Evolutionary conservation across 1,140 invertebrate species (phyloP).

Genomic region (Drosophila arawakana): DNA sequence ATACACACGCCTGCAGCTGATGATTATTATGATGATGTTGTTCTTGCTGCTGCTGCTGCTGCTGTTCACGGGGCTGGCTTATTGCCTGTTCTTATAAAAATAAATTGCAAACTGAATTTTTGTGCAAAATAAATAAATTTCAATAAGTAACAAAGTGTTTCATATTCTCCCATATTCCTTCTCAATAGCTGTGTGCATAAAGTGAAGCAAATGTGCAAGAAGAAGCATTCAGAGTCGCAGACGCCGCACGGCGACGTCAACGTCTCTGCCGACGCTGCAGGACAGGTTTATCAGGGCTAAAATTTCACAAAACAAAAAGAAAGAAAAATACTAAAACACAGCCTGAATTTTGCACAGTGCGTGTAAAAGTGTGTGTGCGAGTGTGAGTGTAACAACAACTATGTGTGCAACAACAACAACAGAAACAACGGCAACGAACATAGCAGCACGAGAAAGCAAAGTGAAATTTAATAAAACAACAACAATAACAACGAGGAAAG

Average conservation of each 20-base stretch:
- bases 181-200: conserved; percentile 24
- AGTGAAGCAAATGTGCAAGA: conserved; percentile 47
- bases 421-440: conserved; percentile 17
- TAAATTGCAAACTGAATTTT: conserved; percentile 39
- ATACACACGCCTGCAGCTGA: conserved; percentile 31
- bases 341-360: conserved; percentile 28
- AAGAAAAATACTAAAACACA: conserved; percentile 22
- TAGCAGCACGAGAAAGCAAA: conserved; percentile 73
- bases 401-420: conserved; percentile 39
- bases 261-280: conserved; percentile 26
- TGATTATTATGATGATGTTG: conserved; percentile 24
- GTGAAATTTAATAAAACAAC: conserved; percentile 74
- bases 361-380: conserved; percentile 16
- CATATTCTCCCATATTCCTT: neutral
- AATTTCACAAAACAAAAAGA: conserved; percentile 32
- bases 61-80: conserved; percentile 10
- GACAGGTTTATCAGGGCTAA: conserved; percentile 49
- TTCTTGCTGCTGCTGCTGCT: conserved; percentile 17
- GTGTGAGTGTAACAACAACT: conserved; percentile 23
- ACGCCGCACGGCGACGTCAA: conserved; percentile 10
- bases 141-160: conserved; percentile 34
- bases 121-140: conserved; percentile 34
- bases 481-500: conserved; percentile 52
- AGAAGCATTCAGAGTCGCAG: conserved; percentile 34
- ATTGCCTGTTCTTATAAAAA: conserved; percentile 47